These are phyloP conservation scores for Heliconius erato DNA, from an alignment of 2,888 invertebrate genomes.

Conservation along the genomic window DNA sequence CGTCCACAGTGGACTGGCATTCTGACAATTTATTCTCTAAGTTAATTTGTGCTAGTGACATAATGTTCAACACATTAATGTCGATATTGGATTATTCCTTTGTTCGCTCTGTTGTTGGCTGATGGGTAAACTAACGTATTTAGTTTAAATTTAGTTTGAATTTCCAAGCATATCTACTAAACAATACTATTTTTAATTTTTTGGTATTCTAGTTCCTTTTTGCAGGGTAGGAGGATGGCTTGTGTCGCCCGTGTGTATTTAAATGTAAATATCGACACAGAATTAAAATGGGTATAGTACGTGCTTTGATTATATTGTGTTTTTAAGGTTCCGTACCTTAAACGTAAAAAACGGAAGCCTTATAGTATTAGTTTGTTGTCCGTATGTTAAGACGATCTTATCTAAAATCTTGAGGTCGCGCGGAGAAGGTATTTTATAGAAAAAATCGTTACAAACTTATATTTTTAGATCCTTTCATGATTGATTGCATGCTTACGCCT, in stretches of 20 bases:
- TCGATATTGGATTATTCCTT: not conserved
- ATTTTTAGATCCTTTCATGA: too few relatives aligned
- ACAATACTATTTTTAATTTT: not conserved
- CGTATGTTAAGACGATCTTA: too few relatives aligned
- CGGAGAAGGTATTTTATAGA: too few relatives aligned
- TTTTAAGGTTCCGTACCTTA: too few relatives aligned
- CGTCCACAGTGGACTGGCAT: not conserved
- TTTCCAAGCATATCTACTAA: not conserved
- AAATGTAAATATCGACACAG: not conserved
- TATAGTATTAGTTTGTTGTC: too few relatives aligned
- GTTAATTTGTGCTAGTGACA: not conserved
- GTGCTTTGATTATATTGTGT: too few relatives aligned
- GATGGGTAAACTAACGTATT: not conserved
- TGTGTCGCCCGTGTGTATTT: not conserved
- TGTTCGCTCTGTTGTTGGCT: not conserved
- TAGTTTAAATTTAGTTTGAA: not conserved
- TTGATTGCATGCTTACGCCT: too few relatives aligned
- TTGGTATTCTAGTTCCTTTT: not conserved
- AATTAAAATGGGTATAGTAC: too few relatives aligned
- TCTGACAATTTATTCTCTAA: slow-evolving; percentile 12
- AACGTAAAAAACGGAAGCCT: too few relatives aligned
- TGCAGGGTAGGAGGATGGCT: not conserved
- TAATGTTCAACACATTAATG: not conserved
- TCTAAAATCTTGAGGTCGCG: too few relatives aligned
- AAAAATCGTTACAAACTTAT: too few relatives aligned